Evolutionary conservation across 2,888 invertebrate species (phyloP).

Genomic region (Notocelia uddmanniana): DNA sequence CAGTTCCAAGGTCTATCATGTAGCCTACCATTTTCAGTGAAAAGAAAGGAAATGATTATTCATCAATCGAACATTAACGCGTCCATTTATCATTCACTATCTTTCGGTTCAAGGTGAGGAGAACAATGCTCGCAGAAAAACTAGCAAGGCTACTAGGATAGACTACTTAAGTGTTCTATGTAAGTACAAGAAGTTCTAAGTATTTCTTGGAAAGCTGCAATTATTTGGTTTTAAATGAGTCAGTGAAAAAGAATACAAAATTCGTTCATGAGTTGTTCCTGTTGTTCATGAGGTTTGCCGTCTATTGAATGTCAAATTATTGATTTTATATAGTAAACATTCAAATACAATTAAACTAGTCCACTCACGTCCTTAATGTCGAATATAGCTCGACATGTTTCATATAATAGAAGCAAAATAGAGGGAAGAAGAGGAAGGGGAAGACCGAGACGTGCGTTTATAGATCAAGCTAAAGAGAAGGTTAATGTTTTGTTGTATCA

Average conservation of each 20-base stretch:
- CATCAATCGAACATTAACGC: neutral
- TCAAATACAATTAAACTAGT: too few relatives aligned
- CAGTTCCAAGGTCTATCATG: neutral
- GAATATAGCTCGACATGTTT: too few relatives aligned
- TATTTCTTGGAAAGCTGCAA: neutral
- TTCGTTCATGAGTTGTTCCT: too few relatives aligned
- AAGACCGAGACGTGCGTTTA: too few relatives aligned
- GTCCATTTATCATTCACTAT: neutral
- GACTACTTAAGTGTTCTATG: neutral
- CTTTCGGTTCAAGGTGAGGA: slow-evolving; percentile 32
- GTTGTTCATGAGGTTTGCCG: neutral
- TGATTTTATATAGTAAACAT: too few relatives aligned
- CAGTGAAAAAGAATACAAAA: neutral
- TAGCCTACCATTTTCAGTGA: neutral
- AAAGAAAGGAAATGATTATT: neutral
- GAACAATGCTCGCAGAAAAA: slow-evolving; percentile 28
- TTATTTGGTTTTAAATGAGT: neutral
- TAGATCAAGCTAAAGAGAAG: too few relatives aligned
- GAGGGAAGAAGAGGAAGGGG: too few relatives aligned
- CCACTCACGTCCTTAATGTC: too few relatives aligned
- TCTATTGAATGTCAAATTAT: neutral
- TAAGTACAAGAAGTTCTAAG: slow-evolving; percentile 4
- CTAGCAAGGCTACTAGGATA: slow-evolving; percentile 17
- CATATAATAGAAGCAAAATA: too few relatives aligned
- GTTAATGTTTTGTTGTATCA: too few relatives aligned